phyloP scores from a whole-genome alignment of 2,113 vertebrate genomes.

The Pterophyllum scalare region DNA sequence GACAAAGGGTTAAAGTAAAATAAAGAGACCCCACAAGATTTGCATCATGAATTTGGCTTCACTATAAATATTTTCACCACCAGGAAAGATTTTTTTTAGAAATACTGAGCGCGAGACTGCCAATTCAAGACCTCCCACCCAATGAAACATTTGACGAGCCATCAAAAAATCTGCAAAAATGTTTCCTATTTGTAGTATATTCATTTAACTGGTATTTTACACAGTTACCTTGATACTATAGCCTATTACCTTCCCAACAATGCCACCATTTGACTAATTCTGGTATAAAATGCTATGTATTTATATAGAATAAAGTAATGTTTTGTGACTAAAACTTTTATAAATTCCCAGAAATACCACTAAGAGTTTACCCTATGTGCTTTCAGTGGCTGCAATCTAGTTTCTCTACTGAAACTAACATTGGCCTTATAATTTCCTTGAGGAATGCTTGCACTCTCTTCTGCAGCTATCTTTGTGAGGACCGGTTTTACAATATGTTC shows the following conservation, averaged over 20 bases:
- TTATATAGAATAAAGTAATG: background rate
- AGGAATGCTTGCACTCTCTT: slow-evolving; percentile 34
- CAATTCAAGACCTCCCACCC: background rate
- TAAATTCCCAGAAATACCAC: background rate
- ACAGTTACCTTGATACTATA: background rate
- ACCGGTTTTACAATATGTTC: background rate
- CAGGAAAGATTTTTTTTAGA: background rate
- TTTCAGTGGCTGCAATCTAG: background rate
- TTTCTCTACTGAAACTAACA: background rate
- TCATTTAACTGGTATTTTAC: background rate
- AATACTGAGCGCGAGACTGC: background rate
- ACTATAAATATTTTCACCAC: background rate
- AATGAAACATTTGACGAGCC: background rate
- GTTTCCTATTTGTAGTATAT: background rate
- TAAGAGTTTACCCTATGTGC: background rate
- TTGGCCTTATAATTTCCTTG: background rate
- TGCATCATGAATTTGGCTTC: background rate
- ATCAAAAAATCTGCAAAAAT: background rate
- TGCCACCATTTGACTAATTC: background rate
- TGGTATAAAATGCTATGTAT: background rate
- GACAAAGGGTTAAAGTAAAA: background rate
- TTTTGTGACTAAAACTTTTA: background rate
- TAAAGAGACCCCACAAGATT: background rate
- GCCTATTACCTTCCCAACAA: background rate
- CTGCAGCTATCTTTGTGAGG: background rate